Conservation (phyloP, 2,888 invertebrate genomes). For the Hedychridium roseum region DNA sequence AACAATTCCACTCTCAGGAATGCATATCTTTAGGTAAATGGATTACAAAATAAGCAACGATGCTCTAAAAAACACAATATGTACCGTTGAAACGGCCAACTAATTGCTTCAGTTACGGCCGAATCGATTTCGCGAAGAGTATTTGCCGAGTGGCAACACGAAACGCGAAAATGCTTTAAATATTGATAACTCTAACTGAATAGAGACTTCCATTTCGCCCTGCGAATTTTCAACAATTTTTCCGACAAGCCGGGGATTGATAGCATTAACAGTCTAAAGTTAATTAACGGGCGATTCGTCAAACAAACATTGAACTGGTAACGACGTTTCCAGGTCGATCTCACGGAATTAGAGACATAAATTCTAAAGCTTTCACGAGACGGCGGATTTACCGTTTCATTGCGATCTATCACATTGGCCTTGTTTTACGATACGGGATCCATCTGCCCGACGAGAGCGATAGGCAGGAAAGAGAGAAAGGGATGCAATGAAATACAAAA, state of each 20-base stretch:
- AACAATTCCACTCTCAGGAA: too few species aligned
- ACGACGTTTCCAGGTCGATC: neutral
- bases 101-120: too few species aligned
- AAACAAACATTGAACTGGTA: neutral
- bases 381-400: neutral
- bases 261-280: neutral
- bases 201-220: neutral
- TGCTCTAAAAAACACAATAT: too few species aligned
- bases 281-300: neutral
- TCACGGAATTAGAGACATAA: neutral
- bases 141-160: too few species aligned
- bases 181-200: neutral
- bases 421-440: neutral
- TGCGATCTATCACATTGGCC: neutral
- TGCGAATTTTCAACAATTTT: neutral
- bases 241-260: neutral
- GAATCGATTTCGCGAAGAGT: too few species aligned
- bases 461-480: too few species aligned
- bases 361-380: neutral
- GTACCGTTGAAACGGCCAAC: too few species aligned
- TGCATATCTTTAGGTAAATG: too few species aligned
- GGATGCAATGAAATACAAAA: too few species aligned
- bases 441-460: too few species aligned
- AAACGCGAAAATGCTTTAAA: too few species aligned
- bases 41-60: too few species aligned